phyloP scores from a whole-genome alignment of 2,888 invertebrate species.

The Eumerus sabulonum region DNA sequence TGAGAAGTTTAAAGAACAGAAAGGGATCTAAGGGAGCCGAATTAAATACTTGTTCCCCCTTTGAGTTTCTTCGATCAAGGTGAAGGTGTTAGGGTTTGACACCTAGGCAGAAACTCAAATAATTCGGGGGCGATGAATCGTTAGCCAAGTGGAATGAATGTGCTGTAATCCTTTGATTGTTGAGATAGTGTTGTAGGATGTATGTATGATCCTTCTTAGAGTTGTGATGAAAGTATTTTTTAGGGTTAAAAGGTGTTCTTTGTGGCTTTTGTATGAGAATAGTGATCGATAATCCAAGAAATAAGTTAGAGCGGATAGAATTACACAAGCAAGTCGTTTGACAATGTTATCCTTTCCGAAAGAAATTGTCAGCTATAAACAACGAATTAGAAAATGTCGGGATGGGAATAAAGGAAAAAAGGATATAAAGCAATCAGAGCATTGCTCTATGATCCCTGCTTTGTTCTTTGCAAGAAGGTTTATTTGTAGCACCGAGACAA shows the following conservation, averaged over 20 bases:
- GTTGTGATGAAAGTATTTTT: conserved; percentile 6
- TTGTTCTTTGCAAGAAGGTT: too few species aligned
- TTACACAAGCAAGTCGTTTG: background rate
- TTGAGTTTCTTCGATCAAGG: background rate
- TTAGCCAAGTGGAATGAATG: conserved; percentile 33
- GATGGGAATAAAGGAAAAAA: too few species aligned
- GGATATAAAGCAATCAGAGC: too few species aligned
- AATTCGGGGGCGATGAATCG: conserved; percentile 43
- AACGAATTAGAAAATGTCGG: background rate
- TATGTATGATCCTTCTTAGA: conserved; percentile 34
- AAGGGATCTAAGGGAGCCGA: conserved; percentile 54
- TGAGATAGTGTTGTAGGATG: conserved; percentile 5
- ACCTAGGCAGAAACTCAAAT: conserved; percentile 8
- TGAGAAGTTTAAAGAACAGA: background rate
- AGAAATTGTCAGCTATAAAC: conserved; percentile 22
- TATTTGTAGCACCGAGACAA: too few species aligned
- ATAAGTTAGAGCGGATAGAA: too few species aligned
- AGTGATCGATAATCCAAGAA: too few species aligned
- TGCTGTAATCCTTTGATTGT: conserved; percentile 59
- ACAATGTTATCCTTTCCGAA: conserved; percentile 26
- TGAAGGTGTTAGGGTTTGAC: conserved; percentile 18
- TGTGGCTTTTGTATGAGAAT: conserved; percentile 31
- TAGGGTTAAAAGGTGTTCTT: conserved; percentile 56
- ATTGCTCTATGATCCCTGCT: too few species aligned
- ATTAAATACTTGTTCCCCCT: conserved; percentile 7